A percentile compares a stretch with the other conserved stretches of the same genome.
Conservation (phyloP, 2,113 vertebrate species). For the Callorhinus ursinus region DNA sequence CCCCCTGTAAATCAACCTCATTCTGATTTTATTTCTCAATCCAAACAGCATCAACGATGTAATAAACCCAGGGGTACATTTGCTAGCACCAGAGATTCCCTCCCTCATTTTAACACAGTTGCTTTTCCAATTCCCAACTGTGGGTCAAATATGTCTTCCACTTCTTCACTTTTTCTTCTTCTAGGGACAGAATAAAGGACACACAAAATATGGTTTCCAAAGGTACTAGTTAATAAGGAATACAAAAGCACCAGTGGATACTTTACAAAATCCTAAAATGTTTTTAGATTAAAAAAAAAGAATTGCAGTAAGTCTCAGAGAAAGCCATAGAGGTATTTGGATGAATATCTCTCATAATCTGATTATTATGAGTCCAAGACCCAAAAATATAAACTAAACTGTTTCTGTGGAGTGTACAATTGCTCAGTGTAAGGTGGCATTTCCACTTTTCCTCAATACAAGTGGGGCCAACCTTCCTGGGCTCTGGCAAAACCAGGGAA, state of each 20-base stretch:
- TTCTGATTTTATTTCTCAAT: slow-evolving; percentile 11
- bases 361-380: neutral
- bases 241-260: neutral
- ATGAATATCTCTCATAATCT: neutral
- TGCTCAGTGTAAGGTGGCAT: neutral
- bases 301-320: neutral
- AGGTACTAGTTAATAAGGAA: neutral
- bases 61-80: neutral
- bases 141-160: neutral
- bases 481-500: neutral
- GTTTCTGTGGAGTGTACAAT: neutral
- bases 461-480: neutral
- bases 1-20: neutral
- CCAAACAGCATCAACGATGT: neutral
- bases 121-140: neutral
- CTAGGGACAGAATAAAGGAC: neutral
- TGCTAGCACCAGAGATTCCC: neutral
- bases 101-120: neutral
- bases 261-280: neutral
- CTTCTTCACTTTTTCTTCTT: neutral
- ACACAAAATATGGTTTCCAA: neutral
- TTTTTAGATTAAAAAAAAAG: neutral
- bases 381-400: neutral
- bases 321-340: neutral
- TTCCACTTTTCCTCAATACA: neutral